Conservation (phyloP, 2,797 vertebrate genomes). For the Pampus argenteus region DNA sequence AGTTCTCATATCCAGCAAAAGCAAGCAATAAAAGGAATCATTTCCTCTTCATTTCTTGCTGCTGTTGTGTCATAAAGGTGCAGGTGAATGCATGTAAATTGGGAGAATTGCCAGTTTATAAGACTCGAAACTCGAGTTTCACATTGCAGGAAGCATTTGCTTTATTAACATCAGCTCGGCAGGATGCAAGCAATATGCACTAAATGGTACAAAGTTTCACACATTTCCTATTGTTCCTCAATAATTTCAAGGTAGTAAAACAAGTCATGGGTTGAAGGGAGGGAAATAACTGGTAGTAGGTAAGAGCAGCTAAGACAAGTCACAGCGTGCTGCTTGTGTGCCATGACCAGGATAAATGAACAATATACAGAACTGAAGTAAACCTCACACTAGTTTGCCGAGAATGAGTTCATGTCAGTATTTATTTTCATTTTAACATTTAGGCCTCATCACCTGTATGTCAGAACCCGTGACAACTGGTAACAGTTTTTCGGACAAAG, state of each 20-base stretch:
- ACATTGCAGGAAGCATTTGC: neutral
- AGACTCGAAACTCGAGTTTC: neutral
- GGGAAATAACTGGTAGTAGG: constrained; percentile 4
- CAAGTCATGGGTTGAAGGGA: neutral
- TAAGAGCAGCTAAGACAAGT: neutral
- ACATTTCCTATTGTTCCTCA: neutral
- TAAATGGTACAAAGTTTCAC: neutral
- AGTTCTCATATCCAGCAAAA: neutral
- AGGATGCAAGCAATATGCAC: constrained; percentile 1
- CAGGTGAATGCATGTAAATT: neutral
- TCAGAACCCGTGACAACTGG: no score
- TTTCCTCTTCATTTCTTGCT: neutral
- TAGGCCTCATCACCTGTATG: neutral
- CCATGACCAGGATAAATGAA: neutral
- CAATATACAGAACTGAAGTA: neutral
- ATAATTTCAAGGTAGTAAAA: neutral
- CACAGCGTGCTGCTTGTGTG: neutral
- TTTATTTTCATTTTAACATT: neutral
- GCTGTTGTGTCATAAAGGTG: neutral
- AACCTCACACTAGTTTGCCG: neutral
- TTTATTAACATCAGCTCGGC: neutral
- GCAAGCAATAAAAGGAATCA: neutral
- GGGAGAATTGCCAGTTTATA: neutral
- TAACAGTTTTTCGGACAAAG: no score
- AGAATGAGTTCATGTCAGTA: neutral